Conservation (phyloP, 2,113 vertebrate genomes). For the Orthochromis indermauri region DNA sequence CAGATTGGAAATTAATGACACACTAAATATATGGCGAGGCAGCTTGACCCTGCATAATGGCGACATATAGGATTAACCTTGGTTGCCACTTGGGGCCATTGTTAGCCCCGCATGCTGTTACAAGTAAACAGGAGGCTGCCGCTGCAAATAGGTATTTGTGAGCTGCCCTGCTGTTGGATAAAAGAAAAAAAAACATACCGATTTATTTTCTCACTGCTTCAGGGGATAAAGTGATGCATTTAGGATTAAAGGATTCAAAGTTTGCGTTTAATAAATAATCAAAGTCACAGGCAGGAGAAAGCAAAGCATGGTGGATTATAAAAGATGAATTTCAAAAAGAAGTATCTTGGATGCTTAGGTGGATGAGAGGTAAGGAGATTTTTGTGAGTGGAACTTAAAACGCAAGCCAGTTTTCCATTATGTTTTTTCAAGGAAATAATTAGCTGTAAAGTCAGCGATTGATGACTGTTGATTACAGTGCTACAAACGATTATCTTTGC, state of each 20-base stretch:
- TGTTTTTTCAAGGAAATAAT: neutral
- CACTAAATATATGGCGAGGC: constrained; percentile 73
- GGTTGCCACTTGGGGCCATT: constrained; percentile 71
- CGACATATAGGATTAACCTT: constrained; percentile 80
- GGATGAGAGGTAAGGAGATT: neutral
- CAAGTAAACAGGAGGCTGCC: constrained; percentile 51
- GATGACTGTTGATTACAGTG: neutral
- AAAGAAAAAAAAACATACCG: constrained; percentile 7
- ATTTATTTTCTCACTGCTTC: constrained; percentile 63
- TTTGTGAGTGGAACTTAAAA: neutral
- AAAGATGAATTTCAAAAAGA: constrained; percentile 40
- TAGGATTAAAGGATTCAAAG: constrained; percentile 71
- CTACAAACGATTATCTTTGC: neutral
- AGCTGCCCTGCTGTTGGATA: neutral
- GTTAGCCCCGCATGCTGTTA: constrained; percentile 58
- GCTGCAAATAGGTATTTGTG: constrained; percentile 45
- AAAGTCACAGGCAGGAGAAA: constrained; percentile 23
- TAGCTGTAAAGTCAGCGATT: neutral
- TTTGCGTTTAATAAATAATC: constrained; percentile 60
- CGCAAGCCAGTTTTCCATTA: neutral
- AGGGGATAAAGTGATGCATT: constrained; percentile 61
- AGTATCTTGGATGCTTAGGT: constrained; percentile 22
- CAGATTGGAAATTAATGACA: constrained; percentile 88
- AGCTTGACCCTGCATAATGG: constrained; percentile 76
- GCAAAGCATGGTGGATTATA: constrained; percentile 46